These are phyloP conservation scores for Alcedo atthis DNA, from an alignment of 2,797 vertebrate species.

Conservation along the genomic window DNA sequence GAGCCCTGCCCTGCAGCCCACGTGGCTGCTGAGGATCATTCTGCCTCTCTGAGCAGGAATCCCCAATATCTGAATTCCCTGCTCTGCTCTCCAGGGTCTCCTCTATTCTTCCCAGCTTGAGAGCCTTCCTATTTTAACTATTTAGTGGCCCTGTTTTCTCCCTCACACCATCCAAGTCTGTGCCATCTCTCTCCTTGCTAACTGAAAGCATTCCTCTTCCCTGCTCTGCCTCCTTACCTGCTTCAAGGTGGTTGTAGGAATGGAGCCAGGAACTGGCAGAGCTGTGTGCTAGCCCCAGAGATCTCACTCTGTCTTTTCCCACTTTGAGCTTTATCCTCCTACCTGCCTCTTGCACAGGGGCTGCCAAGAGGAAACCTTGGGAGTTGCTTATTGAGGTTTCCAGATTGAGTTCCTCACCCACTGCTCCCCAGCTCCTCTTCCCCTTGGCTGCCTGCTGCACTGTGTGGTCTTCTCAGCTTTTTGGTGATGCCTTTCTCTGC, in stretches of 20 bases:
- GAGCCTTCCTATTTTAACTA: background rate
- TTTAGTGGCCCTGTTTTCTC: background rate
- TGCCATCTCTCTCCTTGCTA: background rate
- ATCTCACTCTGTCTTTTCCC: background rate
- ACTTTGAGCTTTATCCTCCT: background rate
- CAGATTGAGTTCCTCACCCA: background rate
- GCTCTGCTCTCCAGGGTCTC: constrained; percentile 7
- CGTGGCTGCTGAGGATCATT: background rate
- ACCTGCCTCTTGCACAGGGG: background rate
- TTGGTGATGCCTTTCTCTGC: background rate
- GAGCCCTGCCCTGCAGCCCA: constrained; percentile 28
- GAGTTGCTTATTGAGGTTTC: background rate
- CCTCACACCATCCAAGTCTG: background rate
- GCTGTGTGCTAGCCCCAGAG: background rate
- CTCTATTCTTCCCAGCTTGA: background rate
- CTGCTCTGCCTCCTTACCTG: background rate
- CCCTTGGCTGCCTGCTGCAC: background rate
- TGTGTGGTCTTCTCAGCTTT: background rate
- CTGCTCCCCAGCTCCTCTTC: background rate
- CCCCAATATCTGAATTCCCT: background rate
- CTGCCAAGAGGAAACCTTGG: background rate
- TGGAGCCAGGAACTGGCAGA: background rate
- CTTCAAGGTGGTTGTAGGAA: background rate
- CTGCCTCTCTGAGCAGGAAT: constrained; percentile 39
- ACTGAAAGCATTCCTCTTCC: background rate